Conservation (phyloP, 2,113 vertebrate species). For the Dromas ardeola region DNA sequence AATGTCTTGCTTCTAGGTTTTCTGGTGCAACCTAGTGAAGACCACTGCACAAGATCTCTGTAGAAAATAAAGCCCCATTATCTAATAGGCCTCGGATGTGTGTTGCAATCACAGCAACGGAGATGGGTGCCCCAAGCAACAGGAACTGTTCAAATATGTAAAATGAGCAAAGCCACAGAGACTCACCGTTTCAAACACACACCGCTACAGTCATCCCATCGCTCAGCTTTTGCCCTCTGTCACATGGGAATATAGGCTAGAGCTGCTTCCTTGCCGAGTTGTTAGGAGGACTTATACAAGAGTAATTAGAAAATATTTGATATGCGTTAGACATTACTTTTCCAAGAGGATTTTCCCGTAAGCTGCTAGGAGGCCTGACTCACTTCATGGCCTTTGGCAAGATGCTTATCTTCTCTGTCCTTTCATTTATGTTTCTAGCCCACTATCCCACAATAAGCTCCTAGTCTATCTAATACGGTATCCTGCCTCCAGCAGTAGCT, state of each 20-base stretch:
- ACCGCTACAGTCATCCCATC: not conserved
- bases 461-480: not conserved
- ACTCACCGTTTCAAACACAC: not conserved
- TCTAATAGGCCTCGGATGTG: not conserved
- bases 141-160: not conserved
- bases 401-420: not conserved
- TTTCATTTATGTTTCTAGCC: not conserved
- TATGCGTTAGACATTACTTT: not conserved
- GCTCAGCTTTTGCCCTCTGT: not conserved
- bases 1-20: not conserved
- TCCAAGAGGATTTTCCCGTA: not conserved
- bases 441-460: not conserved
- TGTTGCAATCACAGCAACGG: not conserved
- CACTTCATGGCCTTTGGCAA: not conserved
- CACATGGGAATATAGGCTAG: not conserved
- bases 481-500: constrained; percentile 37
- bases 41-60: not conserved
- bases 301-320: not conserved
- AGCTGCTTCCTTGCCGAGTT: not conserved
- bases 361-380: not conserved
- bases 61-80: not conserved
- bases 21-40: not conserved
- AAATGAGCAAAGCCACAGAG: not conserved
- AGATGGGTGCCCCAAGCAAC: not conserved
- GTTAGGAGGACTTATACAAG: not conserved